Evolutionary conservation across 2,113 vertebrate species (phyloP).

Genomic region (Nettapus auritus): DNA sequence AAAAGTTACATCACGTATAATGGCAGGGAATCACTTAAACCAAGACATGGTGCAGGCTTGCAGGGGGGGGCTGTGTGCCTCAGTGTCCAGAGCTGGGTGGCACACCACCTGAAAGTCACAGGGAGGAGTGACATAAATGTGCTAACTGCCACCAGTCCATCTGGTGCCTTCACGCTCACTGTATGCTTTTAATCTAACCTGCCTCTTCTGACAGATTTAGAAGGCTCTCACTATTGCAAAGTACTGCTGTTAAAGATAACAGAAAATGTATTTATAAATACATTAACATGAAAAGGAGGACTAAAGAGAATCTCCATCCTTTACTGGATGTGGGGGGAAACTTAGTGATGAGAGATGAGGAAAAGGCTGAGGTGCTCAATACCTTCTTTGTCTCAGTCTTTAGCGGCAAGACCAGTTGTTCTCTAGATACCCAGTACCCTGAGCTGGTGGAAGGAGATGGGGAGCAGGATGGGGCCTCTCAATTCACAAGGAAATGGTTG

Average conservation of each 20-base stretch:
- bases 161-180: neutral
- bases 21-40: neutral
- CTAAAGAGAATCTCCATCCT: no score
- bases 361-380: no score
- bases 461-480: no score
- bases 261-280: no score
- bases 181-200: neutral
- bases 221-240: neutral
- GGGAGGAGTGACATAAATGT: neutral
- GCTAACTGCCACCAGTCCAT: neutral
- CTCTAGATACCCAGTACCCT: no score
- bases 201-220: constrained; percentile 28
- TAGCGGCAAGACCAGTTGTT: no score
- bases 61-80: neutral
- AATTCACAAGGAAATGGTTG: no score
- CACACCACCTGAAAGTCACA: fast-evolving
- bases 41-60: fast-evolving
- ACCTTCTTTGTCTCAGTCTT: no score
- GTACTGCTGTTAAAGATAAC: neutral
- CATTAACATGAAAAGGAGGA: no score
- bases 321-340: no score
- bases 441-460: no score
- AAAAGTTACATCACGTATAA: fast-evolving
- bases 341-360: no score
- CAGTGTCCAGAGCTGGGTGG: neutral